phyloP scores from a whole-genome alignment of 2,797 vertebrate species.

The Mus minutoides region DNA sequence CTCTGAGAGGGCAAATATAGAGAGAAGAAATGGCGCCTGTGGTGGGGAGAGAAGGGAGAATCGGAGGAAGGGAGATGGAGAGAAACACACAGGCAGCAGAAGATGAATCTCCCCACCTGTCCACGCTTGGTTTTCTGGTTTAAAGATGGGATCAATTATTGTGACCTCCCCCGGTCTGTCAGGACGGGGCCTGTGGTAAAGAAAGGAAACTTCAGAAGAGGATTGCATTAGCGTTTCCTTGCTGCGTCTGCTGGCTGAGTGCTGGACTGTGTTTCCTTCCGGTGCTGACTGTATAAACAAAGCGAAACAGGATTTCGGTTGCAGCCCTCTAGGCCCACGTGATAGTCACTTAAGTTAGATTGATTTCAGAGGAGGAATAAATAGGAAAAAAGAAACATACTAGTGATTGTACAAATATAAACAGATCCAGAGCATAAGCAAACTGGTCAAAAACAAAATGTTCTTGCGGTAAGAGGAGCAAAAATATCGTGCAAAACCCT shows the following conservation, averaged over 20 bases:
- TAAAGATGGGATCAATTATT: neutral
- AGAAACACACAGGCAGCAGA: neutral
- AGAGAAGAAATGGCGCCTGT: neutral
- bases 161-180: neutral
- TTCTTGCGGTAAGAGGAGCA: neutral
- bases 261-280: neutral
- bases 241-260: neutral
- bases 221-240: neutral
- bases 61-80: neutral
- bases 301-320: neutral
- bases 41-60: neutral
- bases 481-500: neutral
- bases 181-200: neutral
- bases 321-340: neutral
- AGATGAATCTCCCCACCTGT: neutral
- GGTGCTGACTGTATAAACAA: neutral
- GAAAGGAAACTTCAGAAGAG: neutral
- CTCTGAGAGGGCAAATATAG: neutral
- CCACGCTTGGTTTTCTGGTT: neutral
- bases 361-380: slow-evolving; percentile 48
- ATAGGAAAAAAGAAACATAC: slow-evolving; percentile 39
- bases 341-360: neutral
- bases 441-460: slow-evolving; percentile 46
- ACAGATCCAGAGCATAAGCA: slow-evolving; percentile 27
- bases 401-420: slow-evolving; percentile 33